Evolutionary conservation across 2,113 vertebrate species (phyloP), one percentile per base, ranked within the genome.

Genomic region (Trematomus loennbergii): DNA sequence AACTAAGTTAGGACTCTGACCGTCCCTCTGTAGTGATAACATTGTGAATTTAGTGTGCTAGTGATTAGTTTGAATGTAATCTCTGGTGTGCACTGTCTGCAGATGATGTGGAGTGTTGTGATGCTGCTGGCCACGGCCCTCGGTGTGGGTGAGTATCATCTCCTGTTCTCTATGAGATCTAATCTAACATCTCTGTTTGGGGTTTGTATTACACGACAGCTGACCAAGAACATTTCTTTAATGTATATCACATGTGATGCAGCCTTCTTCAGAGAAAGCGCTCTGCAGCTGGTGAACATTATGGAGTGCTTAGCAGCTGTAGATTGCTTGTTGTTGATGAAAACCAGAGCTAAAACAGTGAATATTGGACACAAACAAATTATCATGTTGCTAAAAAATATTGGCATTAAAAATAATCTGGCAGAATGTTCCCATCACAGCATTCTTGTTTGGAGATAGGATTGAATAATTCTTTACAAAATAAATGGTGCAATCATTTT

Each of bases 41-140:
- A 20, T 9, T 43, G n/a, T 20, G 29, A 40, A 59, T 48, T n/a
- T 18, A 18, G 40, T 58, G 2, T 18, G 9, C n/a, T 13, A 4
- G 22, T 46, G 17, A 36, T 62, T 13, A 49, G 13, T n/a, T 13
- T 69, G 11, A 58, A 25, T 58, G 18, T 72, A 54, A 11, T 62
- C 49, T 60, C 22, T 40, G n/a, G 17, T 78, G 18, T 65, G 22
- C 64, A 2, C 25, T 66, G 12, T 61, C 12, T 76, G 15, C 68
- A 92, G 87, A 89, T 86, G 84, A 78, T 87, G 61, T 92, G 88
- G 87, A 62, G 54, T 1, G 53, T 79, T 20, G 40, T 73, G 65
- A 22, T 89, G 60, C 64, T 91, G 66, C 63, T 91, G 70, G 67
- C 67, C 9, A 48, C 73, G 48, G 86, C 57, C 17, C 48, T 88